Evolutionary conservation across 2,113 vertebrate species (phyloP).

Genomic region (Clinocottus analis): DNA sequence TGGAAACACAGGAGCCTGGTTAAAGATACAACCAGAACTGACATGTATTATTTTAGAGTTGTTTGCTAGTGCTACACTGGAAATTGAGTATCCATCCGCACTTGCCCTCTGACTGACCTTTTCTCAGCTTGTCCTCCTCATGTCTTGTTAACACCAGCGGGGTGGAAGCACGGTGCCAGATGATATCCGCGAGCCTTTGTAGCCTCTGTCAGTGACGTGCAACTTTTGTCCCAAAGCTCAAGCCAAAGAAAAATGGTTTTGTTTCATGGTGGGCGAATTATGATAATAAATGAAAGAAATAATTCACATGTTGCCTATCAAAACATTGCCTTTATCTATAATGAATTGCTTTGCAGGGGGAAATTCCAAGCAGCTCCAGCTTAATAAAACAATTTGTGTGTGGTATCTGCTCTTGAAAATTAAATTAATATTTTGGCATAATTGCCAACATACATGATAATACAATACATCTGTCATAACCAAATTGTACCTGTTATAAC

Average conservation of each 20-base stretch:
- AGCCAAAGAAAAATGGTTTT: slow-evolving; percentile 2
- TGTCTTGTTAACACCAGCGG: slow-evolving; percentile 56
- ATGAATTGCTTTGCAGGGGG: not conserved
- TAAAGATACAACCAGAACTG: not conserved
- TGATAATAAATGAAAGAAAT: not conserved
- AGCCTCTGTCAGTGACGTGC: slow-evolving; percentile 15
- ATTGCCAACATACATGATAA: not conserved
- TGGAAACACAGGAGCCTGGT: not conserved
- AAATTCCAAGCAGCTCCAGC: not conserved
- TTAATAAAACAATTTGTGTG: not conserved
- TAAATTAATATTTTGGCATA: no score
- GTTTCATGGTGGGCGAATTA: not conserved
- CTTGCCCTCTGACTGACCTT: slow-evolving; percentile 57
- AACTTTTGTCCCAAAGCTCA: slow-evolving; percentile 14
- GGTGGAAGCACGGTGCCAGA: slow-evolving; percentile 32
- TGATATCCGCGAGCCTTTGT: slow-evolving; percentile 33
- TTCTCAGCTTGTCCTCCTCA: slow-evolving; percentile 40
- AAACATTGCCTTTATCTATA: slow-evolving; percentile 10
- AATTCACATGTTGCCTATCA: not conserved
- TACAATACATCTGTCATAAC: not conserved
- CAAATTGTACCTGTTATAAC: not conserved
- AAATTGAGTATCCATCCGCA: slow-evolving; percentile 47
- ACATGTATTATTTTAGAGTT: slow-evolving; percentile 22
- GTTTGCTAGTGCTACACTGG: slow-evolving; percentile 23
- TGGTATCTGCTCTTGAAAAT: not conserved